Evolutionary conservation across 2,888 invertebrate genomes (phyloP).

Genomic region (Drosophila aldrichi): DNA sequence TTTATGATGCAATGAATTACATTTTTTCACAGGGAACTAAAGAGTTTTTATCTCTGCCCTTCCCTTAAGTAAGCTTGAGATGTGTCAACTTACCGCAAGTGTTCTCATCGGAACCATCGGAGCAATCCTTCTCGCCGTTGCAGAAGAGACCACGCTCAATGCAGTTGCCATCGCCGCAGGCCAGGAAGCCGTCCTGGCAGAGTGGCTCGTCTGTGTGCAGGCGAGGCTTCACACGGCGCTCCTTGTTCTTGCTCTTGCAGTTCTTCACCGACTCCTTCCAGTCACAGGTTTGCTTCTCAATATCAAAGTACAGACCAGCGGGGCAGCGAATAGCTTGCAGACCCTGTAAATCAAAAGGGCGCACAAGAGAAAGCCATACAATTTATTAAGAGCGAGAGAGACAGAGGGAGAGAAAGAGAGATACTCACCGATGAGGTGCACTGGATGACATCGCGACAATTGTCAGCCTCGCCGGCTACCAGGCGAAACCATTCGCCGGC

Average conservation of each 20-base stretch:
- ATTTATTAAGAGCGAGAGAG: not conserved
- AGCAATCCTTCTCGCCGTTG: constrained; percentile 95
- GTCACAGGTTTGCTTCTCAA: constrained; percentile 97
- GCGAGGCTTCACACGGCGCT: constrained; percentile 94
- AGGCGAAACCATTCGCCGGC: constrained; percentile 98
- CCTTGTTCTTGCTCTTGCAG: constrained; percentile 95
- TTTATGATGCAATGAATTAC: constrained; percentile 3
- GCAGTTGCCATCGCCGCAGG: constrained; percentile 94
- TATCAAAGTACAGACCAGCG: constrained; percentile 96
- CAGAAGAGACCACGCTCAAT: constrained; percentile 96
- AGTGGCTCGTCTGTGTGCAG: constrained; percentile 95
- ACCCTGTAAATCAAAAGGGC: constrained; percentile 87
- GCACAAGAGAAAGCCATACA: not conserved
- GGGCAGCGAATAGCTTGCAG: constrained; percentile 97
- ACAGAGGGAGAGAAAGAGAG: too few relatives aligned
- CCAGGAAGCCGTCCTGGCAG: constrained; percentile 93
- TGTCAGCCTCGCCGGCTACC: constrained; percentile 95
- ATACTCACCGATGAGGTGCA: constrained; percentile 94
- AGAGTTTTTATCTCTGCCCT: not conserved
- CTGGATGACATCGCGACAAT: constrained; percentile 97
- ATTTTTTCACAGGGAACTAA: not conserved
- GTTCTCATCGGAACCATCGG: constrained; percentile 95
- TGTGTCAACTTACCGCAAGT: constrained; percentile 91
- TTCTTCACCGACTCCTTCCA: constrained; percentile 98
- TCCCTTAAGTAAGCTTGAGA: not conserved